phyloP scores from a whole-genome alignment of 2,113 vertebrate species.

The Xerus inauris region DNA sequence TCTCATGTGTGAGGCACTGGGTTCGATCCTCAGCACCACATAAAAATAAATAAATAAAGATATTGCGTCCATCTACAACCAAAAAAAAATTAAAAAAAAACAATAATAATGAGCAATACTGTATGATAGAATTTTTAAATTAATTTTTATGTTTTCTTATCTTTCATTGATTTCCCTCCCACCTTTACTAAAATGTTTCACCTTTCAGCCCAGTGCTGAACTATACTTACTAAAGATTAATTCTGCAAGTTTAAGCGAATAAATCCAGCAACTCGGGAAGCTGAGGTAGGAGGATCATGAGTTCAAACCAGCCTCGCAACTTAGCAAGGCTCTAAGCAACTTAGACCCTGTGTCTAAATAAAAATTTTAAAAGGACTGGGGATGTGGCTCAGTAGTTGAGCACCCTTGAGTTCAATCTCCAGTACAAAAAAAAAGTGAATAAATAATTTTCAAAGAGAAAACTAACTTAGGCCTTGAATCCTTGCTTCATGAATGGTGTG shows the following conservation, averaged over 20 bases:
- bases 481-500: background rate
- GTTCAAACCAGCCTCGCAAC: no score
- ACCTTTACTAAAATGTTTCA: conserved; percentile 21
- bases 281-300: no score
- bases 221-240: conserved; percentile 35
- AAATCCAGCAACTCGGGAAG: no score
- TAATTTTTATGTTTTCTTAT: conserved; percentile 24
- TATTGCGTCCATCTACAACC: background rate
- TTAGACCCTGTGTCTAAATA: background rate
- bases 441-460: conserved; percentile 24
- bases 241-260: background rate
- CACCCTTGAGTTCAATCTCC: no score
- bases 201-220: conserved; percentile 9
- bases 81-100: background rate
- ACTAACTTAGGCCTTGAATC: background rate
- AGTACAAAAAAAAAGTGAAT: no score
- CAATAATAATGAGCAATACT: background rate
- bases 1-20: no score
- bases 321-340: no score
- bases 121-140: background rate
- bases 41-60: no score
- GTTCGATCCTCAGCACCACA: no score
- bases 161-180: conserved; percentile 26
- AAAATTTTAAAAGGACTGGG: background rate
- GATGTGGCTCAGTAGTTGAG: no score